A percentile compares a stretch with the other conserved stretches of the same genome.
Evolutionary conservation across 2,888 invertebrate species (phyloP).

Genomic region (Malthinus seriepunctatus): DNA sequence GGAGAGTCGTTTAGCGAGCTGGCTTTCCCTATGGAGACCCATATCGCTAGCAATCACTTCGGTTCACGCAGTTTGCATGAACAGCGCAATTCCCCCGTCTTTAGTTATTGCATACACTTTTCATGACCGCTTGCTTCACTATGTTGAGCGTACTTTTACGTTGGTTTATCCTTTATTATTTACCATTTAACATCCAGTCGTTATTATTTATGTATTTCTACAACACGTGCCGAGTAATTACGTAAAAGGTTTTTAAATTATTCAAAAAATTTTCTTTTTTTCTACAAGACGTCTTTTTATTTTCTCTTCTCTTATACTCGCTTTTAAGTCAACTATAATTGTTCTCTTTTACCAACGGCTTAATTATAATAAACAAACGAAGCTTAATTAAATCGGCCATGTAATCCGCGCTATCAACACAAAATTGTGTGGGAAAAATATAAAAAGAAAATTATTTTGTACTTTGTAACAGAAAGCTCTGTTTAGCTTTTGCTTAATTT

Average conservation of each 20-base stretch:
- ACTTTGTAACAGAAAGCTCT: too few relatives aligned
- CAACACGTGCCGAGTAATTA: constrained; percentile 4
- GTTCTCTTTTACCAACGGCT: too few relatives aligned
- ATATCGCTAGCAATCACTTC: constrained; percentile 47
- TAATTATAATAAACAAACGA: too few relatives aligned
- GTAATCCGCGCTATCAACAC: too few relatives aligned
- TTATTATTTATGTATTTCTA: constrained; percentile 6
- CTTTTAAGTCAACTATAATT: too few relatives aligned
- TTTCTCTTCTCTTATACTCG: too few relatives aligned
- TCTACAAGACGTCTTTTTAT: too few relatives aligned
- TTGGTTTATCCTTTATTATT: constrained; percentile 6
- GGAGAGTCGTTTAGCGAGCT: constrained; percentile 50
- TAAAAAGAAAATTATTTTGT: too few relatives aligned
- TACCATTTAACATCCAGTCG: constrained; percentile 5
- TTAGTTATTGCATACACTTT: constrained; percentile 27
- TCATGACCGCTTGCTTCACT: constrained; percentile 2
- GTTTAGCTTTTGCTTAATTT: too few relatives aligned
- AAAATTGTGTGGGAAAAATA: too few relatives aligned
- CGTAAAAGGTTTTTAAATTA: background rate
- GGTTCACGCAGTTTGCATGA: constrained; percentile 46
- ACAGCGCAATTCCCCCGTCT: constrained; percentile 30
- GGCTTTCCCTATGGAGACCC: constrained; percentile 41
- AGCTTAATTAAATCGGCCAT: too few relatives aligned
- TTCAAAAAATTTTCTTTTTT: too few relatives aligned
- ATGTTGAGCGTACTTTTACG: background rate